Evolutionary conservation across 2,888 invertebrate genomes (phyloP).

Genomic region (Ophonus ardosiacus): DNA sequence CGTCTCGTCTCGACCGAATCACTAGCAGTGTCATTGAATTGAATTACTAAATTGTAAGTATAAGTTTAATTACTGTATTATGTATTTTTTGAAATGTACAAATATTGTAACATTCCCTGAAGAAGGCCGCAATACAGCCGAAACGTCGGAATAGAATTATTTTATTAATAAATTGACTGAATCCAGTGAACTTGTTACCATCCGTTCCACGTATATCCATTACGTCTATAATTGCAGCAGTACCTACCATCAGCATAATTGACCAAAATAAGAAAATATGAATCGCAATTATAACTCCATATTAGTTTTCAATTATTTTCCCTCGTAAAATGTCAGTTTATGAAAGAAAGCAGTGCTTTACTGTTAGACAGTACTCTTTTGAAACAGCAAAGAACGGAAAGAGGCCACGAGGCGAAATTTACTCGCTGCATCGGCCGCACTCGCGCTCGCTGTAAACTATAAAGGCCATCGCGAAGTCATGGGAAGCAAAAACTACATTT

Average conservation of each 20-base stretch:
- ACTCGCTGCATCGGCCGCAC: constrained; percentile 46
- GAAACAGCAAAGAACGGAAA: constrained; percentile 45
- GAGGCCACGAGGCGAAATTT: constrained; percentile 51
- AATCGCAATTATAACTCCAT: neutral
- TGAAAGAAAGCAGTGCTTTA: neutral
- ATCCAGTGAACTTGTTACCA: too few species aligned
- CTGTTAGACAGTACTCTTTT: neutral
- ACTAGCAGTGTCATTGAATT: too few species aligned
- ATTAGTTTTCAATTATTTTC: neutral
- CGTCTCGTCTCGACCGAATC: too few species aligned
- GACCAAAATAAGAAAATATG: neutral
- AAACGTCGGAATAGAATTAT: too few species aligned
- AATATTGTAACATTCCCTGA: too few species aligned
- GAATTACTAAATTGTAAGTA: too few species aligned
- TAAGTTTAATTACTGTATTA: too few species aligned
- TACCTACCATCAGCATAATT: neutral
- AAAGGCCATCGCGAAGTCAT: constrained; percentile 63
- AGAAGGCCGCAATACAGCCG: too few species aligned
- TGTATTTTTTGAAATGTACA: too few species aligned
- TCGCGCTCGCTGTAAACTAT: constrained; percentile 56
- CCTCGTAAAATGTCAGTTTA: neutral
- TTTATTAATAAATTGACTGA: too few species aligned
- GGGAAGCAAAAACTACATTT: constrained; percentile 62
- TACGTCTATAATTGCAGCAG: neutral
- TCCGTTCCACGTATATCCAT: too few species aligned